Conservation (phyloP, 1,140 invertebrate genomes). For the Marisa cornuarietis region DNA sequence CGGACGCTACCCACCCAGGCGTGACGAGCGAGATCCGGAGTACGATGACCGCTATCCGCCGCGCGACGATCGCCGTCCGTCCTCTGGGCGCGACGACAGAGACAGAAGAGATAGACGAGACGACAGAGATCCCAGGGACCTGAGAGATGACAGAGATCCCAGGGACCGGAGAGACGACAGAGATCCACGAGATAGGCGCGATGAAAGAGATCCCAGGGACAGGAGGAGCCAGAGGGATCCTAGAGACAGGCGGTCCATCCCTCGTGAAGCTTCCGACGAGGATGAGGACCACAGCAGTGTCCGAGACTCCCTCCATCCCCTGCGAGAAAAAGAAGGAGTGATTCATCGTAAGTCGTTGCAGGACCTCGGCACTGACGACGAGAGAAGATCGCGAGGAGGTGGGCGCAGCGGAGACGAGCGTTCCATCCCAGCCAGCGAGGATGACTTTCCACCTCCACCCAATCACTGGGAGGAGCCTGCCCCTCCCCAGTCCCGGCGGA, state of each 20-base stretch:
- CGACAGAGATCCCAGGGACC: conserved; percentile 7
- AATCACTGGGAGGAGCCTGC: no score
- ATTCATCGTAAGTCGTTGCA: no score
- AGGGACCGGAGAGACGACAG: conserved; percentile 5
- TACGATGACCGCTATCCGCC: not conserved
- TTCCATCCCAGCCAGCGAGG: no score
- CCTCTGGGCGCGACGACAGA: not conserved
- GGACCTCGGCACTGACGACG: no score
- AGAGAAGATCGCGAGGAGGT: no score
- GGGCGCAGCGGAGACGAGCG: no score
- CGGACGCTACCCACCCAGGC: not conserved
- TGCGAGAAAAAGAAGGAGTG: no score
- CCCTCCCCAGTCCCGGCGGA: no score
- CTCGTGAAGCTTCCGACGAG: no score
- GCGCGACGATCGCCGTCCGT: not conserved
- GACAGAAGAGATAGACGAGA: not conserved
- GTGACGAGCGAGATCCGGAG: not conserved
- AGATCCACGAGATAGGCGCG: not conserved
- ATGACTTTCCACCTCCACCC: no score
- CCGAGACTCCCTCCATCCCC: no score
- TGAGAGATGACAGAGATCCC: conserved; percentile 1
- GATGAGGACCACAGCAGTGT: no score
- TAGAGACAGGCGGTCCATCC: not conserved
- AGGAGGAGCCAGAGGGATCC: not conserved
- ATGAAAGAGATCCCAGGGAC: conserved; percentile 14